A percentile compares a stretch with the other conserved stretches of the same genome.
Evolutionary conservation across 2,888 invertebrate genomes (phyloP).

Genomic region (Baronia brevicornis): DNA sequence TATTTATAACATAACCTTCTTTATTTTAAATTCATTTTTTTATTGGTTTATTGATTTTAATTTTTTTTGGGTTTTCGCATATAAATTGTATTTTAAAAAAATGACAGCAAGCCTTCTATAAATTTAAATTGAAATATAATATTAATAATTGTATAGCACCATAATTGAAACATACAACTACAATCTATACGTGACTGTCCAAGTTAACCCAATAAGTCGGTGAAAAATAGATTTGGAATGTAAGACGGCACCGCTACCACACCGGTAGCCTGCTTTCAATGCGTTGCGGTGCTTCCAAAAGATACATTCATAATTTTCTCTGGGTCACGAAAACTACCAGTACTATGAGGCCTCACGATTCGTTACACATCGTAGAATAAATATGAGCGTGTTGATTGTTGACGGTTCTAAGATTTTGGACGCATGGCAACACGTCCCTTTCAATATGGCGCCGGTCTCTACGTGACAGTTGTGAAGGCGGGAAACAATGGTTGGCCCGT

Average conservation of each 20-base stretch:
- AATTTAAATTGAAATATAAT: conserved; percentile 32
- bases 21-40: too few relatives aligned
- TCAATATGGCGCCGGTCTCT: conserved; percentile 56
- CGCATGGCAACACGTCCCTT: conserved; percentile 56
- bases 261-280: conserved; percentile 46
- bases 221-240: conserved; percentile 39
- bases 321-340: conserved; percentile 58
- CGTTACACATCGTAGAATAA: conserved; percentile 24
- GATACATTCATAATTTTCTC: conserved; percentile 62
- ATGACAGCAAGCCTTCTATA: conserved; percentile 18
- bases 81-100: too few relatives aligned
- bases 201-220: conserved; percentile 29
- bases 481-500: conserved; percentile 63
- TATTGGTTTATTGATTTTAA: too few relatives aligned
- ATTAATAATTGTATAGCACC: too few relatives aligned
- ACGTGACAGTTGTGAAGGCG: conserved; percentile 63
- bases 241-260: conserved; percentile 34
- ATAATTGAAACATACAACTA: conserved; percentile 15
- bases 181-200: conserved; percentile 22
- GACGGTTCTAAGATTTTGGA: conserved; percentile 43
- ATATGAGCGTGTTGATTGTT: conserved; percentile 26
- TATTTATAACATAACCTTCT: too few relatives aligned
- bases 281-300: conserved; percentile 30
- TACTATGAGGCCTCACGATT: conserved; percentile 32
- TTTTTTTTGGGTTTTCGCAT: too few relatives aligned